Conservation (phyloP, 1,140 invertebrate species). For the Hyphantria cunea region DNA sequence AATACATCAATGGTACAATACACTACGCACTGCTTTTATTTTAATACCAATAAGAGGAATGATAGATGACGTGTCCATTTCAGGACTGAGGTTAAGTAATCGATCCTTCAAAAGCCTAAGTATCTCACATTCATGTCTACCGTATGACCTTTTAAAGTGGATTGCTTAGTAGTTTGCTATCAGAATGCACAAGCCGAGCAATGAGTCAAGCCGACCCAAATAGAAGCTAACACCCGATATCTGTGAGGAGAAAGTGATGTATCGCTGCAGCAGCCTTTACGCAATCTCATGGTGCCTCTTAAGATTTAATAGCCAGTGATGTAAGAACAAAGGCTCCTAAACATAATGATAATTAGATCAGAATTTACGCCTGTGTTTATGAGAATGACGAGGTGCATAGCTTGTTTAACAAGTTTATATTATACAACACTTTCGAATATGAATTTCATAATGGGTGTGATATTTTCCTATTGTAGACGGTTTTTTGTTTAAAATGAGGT, state of each 20-base stretch:
- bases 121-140: constrained; percentile 10
- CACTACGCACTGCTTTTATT: too few species aligned
- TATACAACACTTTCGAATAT: constrained; percentile 9
- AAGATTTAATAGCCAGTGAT: constrained; percentile 43
- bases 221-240: constrained; percentile 53
- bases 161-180: constrained; percentile 49
- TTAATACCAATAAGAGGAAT: background rate
- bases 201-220: constrained; percentile 64
- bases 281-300: constrained; percentile 49
- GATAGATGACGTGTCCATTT: background rate
- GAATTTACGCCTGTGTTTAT: constrained; percentile 28
- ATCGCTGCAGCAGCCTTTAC: constrained; percentile 57
- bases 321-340: constrained; percentile 35
- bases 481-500: too few species aligned
- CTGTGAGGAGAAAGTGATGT: constrained; percentile 72
- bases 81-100: background rate
- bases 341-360: constrained; percentile 42
- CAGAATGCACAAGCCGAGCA: constrained; percentile 56
- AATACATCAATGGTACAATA: too few species aligned
- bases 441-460: background rate
- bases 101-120: background rate
- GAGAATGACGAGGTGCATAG: constrained; percentile 15
- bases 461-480: too few species aligned
- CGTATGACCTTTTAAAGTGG: constrained; percentile 49
- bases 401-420: constrained; percentile 3